These are phyloP conservation scores for Sinotaia quadrata DNA, from an alignment of 2,888 invertebrate species.

Conservation along the genomic window DNA sequence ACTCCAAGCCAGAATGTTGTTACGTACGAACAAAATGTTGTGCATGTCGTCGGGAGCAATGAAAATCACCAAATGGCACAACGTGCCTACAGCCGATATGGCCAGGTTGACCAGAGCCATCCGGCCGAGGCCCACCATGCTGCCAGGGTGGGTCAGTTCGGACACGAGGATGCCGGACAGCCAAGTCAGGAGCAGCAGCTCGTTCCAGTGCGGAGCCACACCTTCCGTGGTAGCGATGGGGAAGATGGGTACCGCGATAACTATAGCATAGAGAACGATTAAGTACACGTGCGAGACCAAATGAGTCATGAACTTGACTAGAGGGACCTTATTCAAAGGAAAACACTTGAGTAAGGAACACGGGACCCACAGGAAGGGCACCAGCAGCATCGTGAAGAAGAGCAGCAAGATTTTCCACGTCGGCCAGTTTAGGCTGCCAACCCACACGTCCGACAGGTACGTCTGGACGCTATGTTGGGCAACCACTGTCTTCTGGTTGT, in stretches of 20 bases:
- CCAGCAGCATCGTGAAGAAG: constrained; percentile 83
- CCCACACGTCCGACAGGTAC: constrained; percentile 95
- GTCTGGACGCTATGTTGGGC: constrained; percentile 97
- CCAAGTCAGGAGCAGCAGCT: constrained; percentile 95
- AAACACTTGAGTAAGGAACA: constrained; percentile 95
- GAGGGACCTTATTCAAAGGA: constrained; percentile 97
- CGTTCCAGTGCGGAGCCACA: constrained; percentile 93
- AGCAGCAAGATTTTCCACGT: constrained; percentile 94
- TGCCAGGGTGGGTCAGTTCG: constrained; percentile 97
- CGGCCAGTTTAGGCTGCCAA: constrained; percentile 96
- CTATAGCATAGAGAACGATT: constrained; percentile 91
- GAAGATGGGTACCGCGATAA: constrained; percentile 73
- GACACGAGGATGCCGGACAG: constrained; percentile 94
- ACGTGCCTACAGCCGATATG: constrained; percentile 77
- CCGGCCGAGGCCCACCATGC: constrained; percentile 96
- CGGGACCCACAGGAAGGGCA: constrained; percentile 96
- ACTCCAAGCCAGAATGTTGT: constrained; percentile 96
- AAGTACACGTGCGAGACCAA: constrained; percentile 98
- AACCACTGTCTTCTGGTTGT: constrained; percentile 94
- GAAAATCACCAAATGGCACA: constrained; percentile 84
- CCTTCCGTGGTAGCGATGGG: constrained; percentile 69
- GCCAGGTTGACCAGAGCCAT: constrained; percentile 80
- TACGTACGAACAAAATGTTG: constrained; percentile 85
- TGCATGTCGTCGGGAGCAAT: constrained; percentile 78
- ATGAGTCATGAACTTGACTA: constrained; percentile 99